Percentiles rank a stretch among this genome's conserved stretches.
phyloP scores from a whole-genome alignment of 2,113 vertebrate genomes.

The Brachypteracias leptosomus region DNA sequence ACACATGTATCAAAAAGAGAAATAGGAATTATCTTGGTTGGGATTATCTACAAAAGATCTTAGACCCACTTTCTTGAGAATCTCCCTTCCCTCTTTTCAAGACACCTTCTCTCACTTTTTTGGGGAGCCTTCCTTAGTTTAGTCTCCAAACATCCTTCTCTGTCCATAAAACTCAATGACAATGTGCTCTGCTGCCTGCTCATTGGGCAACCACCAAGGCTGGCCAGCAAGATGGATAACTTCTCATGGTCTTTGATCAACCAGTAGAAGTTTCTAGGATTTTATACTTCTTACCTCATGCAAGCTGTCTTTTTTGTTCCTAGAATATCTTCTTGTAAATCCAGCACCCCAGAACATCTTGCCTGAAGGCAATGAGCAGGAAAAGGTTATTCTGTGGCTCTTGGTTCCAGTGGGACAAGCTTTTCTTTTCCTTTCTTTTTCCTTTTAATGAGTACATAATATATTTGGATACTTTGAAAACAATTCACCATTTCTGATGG shows the following conservation, averaged over 20 bases:
- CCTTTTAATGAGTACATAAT: background rate
- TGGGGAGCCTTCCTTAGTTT: background rate
- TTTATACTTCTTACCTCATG: background rate
- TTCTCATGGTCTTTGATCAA: background rate
- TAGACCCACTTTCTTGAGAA: background rate
- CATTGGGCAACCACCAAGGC: too few species aligned
- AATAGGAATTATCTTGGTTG: background rate
- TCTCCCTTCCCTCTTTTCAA: background rate
- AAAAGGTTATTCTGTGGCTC: background rate
- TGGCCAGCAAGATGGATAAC: background rate
- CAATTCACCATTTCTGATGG: background rate
- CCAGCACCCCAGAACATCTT: background rate
- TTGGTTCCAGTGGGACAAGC: background rate
- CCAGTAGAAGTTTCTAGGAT: background rate
- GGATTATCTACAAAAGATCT: background rate
- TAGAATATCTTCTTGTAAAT: rapidly evolving
- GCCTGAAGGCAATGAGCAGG: background rate
- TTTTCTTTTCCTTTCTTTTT: background rate
- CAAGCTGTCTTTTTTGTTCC: background rate
- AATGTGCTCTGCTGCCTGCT: too few species aligned
- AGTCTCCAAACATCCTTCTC: too few species aligned
- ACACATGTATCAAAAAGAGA: background rate
- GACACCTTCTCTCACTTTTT: background rate
- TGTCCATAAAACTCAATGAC: too few species aligned
- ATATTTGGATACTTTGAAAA: background rate